Base-by-base conservation (phyloP, 23 tunicate species). In the Pegea sp. region DNA sequence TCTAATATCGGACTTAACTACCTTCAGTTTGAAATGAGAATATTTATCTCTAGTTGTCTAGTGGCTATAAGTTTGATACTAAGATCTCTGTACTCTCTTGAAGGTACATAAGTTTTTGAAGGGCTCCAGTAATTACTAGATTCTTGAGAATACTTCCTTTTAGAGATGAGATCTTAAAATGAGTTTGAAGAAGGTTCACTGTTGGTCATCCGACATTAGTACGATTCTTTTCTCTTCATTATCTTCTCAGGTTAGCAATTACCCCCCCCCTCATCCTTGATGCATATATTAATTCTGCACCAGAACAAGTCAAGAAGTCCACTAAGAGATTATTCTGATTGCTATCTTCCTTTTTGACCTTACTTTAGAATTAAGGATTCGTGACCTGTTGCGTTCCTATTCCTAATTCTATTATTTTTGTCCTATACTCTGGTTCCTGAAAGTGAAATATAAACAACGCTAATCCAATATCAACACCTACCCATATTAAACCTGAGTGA, bases 401-500 rank as follows among this genome's bases (percentile, higher is more conserved):
- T 38, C 16, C 11, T 11, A 8, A 38, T 38, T 38, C 11, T 38
- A 38, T 8, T 38, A 16, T 8, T 16, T 8, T 8, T 38, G 16
- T 8, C 46, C 16, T 38, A 8, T 8, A 8, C 16, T 16, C 16
- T 38, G 16, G 16, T 64, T 13, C 6, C 18, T 5, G 69, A 64
- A 32, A 27, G 60, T 0, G 69, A 64, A 64, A 64, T 64, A 31
- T 54, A 30, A 43, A 32, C 28, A 54, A 64, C 23, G 69, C 69
- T 2, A 64, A 64, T 64, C 24, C 44, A 0, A 13, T 54, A 16
- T 20, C 30, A 30, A 64, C 69, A 31, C 69, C 59, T 28, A 0
- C 24, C 0, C 69, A 64, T 52, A 64, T 64, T 52, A 64, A 64
- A 31, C 69, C 69, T 13, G 69, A 64, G 34, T 64, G 69, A 26